phyloP scores from a whole-genome alignment of 2,113 vertebrate genomes.

The Hiodon alosoides region DNA sequence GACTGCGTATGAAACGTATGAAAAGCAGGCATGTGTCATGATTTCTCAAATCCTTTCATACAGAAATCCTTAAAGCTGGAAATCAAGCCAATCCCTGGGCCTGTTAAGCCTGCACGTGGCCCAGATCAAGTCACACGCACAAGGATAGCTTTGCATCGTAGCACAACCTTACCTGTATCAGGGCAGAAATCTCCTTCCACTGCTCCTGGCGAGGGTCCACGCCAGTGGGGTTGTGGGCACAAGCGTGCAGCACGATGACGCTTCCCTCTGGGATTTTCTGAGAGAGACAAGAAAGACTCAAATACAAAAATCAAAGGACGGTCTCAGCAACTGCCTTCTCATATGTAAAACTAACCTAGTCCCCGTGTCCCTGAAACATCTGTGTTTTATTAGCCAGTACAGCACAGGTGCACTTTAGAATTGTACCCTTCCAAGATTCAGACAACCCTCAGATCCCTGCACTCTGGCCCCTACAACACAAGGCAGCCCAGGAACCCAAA shows the following conservation, averaged over 20 bases:
- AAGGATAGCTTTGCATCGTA: background rate
- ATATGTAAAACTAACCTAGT: too few species aligned
- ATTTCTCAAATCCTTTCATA: too few species aligned
- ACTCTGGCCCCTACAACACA: too few species aligned
- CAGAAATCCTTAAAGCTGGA: too few species aligned
- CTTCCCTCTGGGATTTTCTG: slow-evolving; percentile 95
- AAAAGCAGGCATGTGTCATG: too few species aligned
- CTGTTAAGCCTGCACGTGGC: background rate
- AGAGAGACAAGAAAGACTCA: slow-evolving; percentile 7
- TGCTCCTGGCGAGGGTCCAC: slow-evolving; percentile 90
- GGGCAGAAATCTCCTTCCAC: slow-evolving; percentile 83
- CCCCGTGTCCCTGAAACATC: too few species aligned
- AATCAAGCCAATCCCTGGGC: background rate
- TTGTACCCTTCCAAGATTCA: too few species aligned
- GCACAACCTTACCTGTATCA: slow-evolving; percentile 72
- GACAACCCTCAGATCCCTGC: too few species aligned
- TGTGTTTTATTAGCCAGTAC: too few species aligned
- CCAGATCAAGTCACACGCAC: background rate
- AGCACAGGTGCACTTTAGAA: too few species aligned
- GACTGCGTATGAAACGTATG: background rate
- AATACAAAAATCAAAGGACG: background rate
- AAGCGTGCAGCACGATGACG: slow-evolving; percentile 86
- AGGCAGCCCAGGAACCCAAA: too few species aligned
- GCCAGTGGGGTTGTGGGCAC: slow-evolving; percentile 95
- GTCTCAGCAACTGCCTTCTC: too few species aligned